Evolutionary conservation across 1,140 invertebrate species (phyloP).

Genomic region (Solenopsis fugax): DNA sequence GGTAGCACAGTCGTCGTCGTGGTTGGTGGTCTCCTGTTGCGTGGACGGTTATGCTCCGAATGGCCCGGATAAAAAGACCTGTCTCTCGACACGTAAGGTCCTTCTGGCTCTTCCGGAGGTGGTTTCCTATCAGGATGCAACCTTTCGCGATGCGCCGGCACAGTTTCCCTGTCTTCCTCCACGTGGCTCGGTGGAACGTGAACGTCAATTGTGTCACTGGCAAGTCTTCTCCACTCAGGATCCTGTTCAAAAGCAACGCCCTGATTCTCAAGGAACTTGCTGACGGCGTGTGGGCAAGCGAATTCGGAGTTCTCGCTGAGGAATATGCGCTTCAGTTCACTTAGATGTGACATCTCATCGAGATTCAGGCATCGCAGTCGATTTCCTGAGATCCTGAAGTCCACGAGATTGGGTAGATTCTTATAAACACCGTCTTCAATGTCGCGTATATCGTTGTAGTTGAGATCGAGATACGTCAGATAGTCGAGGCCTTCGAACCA

Average conservation of each 20-base stretch:
- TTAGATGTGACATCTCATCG: constrained; percentile 73
- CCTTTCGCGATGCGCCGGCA: constrained; percentile 68
- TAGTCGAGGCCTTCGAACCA: constrained; percentile 80
- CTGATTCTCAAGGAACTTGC: constrained; percentile 73
- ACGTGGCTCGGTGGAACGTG: not conserved
- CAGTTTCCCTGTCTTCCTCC: not conserved
- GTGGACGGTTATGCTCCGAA: not conserved
- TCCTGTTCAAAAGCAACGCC: constrained; percentile 78
- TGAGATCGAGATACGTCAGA: constrained; percentile 83
- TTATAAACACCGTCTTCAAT: constrained; percentile 81
- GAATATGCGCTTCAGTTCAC: constrained; percentile 80
- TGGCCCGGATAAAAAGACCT: constrained; percentile 6
- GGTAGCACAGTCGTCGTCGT: not conserved
- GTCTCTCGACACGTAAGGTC: not conserved
- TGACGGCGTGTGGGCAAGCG: constrained; percentile 81
- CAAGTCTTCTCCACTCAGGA: constrained; percentile 74
- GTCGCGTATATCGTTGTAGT: constrained; percentile 81
- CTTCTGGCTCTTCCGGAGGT: not conserved
- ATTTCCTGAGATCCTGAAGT: constrained; percentile 84
- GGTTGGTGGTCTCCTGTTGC: constrained; percentile 5
- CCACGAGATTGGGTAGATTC: constrained; percentile 77
- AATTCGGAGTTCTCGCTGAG: constrained; percentile 81
- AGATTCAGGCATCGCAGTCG: constrained; percentile 81
- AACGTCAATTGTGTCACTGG: constrained; percentile 68
- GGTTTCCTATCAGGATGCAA: constrained; percentile 15